Evolutionary conservation across 2,797 vertebrate genomes (phyloP).

Genomic region (Pangasius macronema): DNA sequence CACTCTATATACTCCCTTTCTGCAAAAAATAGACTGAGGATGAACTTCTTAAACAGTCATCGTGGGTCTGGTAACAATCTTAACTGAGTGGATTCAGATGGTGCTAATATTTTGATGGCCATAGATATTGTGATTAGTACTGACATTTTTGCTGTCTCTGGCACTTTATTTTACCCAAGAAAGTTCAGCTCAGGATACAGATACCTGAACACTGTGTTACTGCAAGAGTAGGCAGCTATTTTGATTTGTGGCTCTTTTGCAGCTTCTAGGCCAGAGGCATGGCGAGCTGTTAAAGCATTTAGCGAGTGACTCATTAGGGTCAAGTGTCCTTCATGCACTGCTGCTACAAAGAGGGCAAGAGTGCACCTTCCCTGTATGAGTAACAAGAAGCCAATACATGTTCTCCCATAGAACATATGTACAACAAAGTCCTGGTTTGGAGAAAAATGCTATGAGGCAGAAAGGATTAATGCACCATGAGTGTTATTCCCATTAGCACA

Average conservation of each 20-base stretch:
- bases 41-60: slow-evolving; percentile 25
- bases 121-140: slow-evolving; percentile 68
- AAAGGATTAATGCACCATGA: slow-evolving; percentile 67
- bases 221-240: slow-evolving; percentile 49
- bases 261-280: slow-evolving; percentile 54
- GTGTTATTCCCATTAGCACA: slow-evolving; percentile 70
- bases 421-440: slow-evolving; percentile 59
- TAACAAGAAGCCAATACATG: slow-evolving; percentile 51
- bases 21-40: slow-evolving; percentile 17
- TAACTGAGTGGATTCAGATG: slow-evolving; percentile 58
- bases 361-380: slow-evolving; percentile 54
- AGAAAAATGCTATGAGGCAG: slow-evolving; percentile 59
- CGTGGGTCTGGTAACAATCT: slow-evolving; percentile 66
- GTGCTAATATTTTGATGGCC: slow-evolving; percentile 65
- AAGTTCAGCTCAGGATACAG: slow-evolving; percentile 70
- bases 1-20: slow-evolving; percentile 28
- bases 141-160: slow-evolving; percentile 57
- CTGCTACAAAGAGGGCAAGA: slow-evolving; percentile 58
- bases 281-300: slow-evolving; percentile 69
- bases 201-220: slow-evolving; percentile 60
- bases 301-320: slow-evolving; percentile 60
- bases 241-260: slow-evolving; percentile 60
- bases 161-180: slow-evolving; percentile 44
- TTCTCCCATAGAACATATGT: slow-evolving; percentile 56
- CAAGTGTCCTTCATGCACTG: slow-evolving; percentile 43